Percentiles rank a stretch among this genome's conserved stretches.
Evolutionary conservation across 1,140 invertebrate species (phyloP).

Genomic region (Drosophila bocqueti): DNA sequence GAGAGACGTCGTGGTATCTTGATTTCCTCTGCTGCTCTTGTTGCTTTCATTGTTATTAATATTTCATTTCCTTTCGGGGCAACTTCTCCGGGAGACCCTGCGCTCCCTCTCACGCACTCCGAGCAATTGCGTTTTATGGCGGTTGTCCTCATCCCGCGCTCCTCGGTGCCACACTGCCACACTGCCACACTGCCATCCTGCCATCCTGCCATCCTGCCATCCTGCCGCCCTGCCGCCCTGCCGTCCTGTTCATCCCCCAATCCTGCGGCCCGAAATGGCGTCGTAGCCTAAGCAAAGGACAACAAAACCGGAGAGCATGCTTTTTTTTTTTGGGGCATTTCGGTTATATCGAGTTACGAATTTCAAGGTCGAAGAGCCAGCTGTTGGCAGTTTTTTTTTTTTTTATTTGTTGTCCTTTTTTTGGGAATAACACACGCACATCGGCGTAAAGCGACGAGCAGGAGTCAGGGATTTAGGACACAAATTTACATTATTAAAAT

Average conservation of each 20-base stretch:
- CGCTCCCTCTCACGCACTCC: constrained; percentile 8
- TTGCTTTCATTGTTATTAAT: constrained; percentile 65
- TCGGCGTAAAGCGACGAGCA: not conserved
- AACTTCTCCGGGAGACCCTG: not conserved
- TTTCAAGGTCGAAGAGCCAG: constrained; percentile 75
- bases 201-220: not conserved
- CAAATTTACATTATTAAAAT: constrained; percentile 35
- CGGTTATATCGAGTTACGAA: constrained; percentile 68
- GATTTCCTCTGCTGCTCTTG: constrained; percentile 40
- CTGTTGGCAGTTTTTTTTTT: constrained; percentile 38
- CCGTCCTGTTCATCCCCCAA: constrained; percentile 4
- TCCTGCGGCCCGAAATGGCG: constrained; percentile 34
- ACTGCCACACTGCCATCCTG: too few relatives aligned
- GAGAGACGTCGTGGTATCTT: constrained; percentile 20
- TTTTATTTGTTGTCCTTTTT: not conserved
- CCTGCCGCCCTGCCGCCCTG: not conserved
- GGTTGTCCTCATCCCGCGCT: constrained; percentile 16
- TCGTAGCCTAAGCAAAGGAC: constrained; percentile 35
- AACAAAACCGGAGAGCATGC: constrained; percentile 11
- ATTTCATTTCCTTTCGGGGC: constrained; percentile 60
- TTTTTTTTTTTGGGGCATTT: constrained; percentile 34
- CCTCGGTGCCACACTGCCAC: too few relatives aligned
- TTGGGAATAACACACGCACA: constrained; percentile 26
- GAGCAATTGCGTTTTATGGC: constrained; percentile 57
- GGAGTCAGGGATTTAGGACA: constrained; percentile 1